A percentile compares a stretch with the other conserved stretches of the same genome.
Conservation (phyloP, 2,797 vertebrate species). For the Aratinga solstitialis region DNA sequence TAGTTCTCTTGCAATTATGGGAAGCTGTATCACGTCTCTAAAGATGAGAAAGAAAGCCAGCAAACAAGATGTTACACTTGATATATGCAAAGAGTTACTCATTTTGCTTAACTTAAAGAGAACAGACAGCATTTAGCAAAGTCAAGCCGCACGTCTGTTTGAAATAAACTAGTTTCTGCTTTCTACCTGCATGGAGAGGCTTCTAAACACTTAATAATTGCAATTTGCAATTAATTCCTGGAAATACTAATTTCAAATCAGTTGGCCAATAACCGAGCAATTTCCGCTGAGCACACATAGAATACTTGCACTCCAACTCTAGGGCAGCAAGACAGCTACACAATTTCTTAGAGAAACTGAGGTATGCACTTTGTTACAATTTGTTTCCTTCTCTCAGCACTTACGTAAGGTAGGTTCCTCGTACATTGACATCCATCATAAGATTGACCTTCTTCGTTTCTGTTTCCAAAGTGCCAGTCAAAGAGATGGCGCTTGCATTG, state of each 20-base stretch:
- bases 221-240: not conserved
- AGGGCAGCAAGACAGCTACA: not conserved
- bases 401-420: conserved; percentile 95
- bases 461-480: conserved; percentile 92
- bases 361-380: not conserved
- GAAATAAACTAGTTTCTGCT: not conserved
- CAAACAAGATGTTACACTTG: not conserved
- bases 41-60: not conserved
- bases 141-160: not conserved
- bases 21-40: not conserved
- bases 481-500: conserved; percentile 94
- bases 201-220: not conserved
- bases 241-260: not conserved
- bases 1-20: not conserved
- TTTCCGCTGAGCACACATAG: not conserved
- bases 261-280: not conserved
- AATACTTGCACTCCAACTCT: not conserved
- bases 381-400: conserved; percentile 42
- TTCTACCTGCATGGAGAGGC: not conserved
- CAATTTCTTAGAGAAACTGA: not conserved
- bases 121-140: not conserved
- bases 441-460: conserved; percentile 93
- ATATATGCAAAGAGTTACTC: not conserved
- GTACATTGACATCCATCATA: conserved; percentile 92
- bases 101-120: not conserved